Conservation (phyloP, 2,797 vertebrate species). For the Fundulus diaphanus region DNA sequence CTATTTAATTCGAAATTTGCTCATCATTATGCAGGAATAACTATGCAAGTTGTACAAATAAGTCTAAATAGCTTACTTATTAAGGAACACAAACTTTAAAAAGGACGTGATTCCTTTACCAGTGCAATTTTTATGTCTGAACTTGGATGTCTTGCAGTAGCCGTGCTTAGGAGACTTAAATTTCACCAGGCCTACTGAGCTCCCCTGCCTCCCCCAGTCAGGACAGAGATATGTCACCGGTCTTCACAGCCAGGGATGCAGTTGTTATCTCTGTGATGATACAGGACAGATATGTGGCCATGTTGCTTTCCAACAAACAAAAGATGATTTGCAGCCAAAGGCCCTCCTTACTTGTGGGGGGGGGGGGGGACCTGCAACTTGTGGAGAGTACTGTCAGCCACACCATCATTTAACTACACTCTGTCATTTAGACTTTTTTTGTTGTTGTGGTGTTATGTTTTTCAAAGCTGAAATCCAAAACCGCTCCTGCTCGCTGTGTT, state of each 20-base stretch:
- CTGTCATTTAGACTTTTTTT: not conserved
- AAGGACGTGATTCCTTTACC: not conserved
- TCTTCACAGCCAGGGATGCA: slow-evolving; percentile 67
- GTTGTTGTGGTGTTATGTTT: slow-evolving; percentile 7
- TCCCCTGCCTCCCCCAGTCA: slow-evolving; percentile 30
- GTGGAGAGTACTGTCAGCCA: slow-evolving; percentile 55
- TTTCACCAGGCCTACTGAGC: slow-evolving; percentile 51
- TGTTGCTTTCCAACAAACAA: slow-evolving; percentile 54
- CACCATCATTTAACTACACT: not conserved
- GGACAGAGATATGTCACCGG: slow-evolving; percentile 62
- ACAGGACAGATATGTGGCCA: slow-evolving; percentile 61
- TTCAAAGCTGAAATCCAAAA: slow-evolving; percentile 21
- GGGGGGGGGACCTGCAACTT: slow-evolving; percentile 47
- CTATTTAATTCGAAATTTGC: not conserved
- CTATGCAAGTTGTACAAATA: not conserved
- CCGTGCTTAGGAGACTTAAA: slow-evolving; percentile 41
- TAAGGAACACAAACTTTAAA: not conserved
- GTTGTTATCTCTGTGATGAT: slow-evolving; percentile 57
- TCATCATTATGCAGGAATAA: not conserved
- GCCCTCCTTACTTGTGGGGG: slow-evolving; percentile 24
- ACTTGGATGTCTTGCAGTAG: slow-evolving; percentile 10
- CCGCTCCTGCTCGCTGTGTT: not conserved
- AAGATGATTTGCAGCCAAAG: slow-evolving; percentile 49
- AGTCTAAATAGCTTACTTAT: not conserved
- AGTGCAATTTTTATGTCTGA: not conserved